Evolutionary conservation across 2,888 invertebrate species (phyloP).

Genomic region (Aricia artaxerxes): DNA sequence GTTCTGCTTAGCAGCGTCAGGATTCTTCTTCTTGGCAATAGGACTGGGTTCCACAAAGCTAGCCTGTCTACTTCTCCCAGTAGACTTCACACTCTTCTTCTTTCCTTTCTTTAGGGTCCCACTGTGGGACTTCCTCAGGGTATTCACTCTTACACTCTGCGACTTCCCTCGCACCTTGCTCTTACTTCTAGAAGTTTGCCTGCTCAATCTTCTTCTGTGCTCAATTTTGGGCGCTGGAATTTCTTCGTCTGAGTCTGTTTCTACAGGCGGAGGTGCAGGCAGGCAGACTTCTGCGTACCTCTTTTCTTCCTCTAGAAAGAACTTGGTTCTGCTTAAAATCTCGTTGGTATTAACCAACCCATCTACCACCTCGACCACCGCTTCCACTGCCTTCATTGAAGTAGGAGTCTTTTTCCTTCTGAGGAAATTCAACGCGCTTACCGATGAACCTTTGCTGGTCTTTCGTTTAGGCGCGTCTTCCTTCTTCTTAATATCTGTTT

Average conservation of each 20-base stretch:
- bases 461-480: conserved; percentile 70
- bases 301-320: conserved; percentile 70
- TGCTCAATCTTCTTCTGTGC: conserved; percentile 67
- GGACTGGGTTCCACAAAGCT: conserved; percentile 69
- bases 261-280: conserved; percentile 49
- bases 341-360: conserved; percentile 59
- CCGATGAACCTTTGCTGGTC: conserved; percentile 70
- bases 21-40: conserved; percentile 62
- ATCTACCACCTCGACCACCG: conserved; percentile 62
- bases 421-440: conserved; percentile 69
- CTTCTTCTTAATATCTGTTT: conserved; percentile 64
- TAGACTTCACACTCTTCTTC: conserved; percentile 65
- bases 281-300: conserved; percentile 57
- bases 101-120: conserved; percentile 72
- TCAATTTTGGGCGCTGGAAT: conserved; percentile 63
- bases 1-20: conserved; percentile 62
- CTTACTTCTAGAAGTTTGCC: conserved; percentile 73
- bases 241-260: conserved; percentile 70
- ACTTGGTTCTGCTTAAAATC: conserved; percentile 62
- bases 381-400: conserved; percentile 63
- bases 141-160: conserved; percentile 70
- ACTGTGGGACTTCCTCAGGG: conserved; percentile 70
- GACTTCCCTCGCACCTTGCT: conserved; percentile 74
- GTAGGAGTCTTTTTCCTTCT: conserved; percentile 70
- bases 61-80: conserved; percentile 65